A percentile compares a stretch with the other conserved stretches of the same genome.
These are phyloP conservation scores for Oophaga sylvatica DNA, from an alignment of 2,797 vertebrate species.

Conservation along the genomic window DNA sequence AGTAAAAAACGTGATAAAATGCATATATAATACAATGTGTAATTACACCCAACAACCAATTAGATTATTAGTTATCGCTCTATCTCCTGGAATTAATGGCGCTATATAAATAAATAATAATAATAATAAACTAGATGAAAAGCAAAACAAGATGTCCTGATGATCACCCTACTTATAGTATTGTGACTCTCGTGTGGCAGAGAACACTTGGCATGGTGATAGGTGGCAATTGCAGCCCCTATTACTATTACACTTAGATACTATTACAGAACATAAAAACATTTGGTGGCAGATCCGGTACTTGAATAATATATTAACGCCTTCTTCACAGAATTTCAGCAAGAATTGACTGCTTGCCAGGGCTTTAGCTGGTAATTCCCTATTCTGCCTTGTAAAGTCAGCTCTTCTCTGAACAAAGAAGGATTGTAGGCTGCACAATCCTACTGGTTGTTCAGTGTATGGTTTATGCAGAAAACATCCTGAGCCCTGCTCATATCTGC, in stretches of 20 bases:
- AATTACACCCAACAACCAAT: not conserved
- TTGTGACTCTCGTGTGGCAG: not conserved
- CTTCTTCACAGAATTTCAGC: conserved; percentile 5
- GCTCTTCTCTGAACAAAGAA: not conserved
- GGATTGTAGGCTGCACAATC: conserved; percentile 9
- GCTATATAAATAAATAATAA: too few species aligned
- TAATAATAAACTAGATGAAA: not conserved
- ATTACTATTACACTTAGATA: not conserved
- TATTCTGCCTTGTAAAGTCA: not conserved
- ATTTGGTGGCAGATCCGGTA: not conserved
- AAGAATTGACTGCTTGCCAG: not conserved
- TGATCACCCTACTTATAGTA: not conserved
- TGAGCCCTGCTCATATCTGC: conserved; percentile 13
- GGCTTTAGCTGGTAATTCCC: conserved; percentile 23
- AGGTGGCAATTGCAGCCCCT: not conserved
- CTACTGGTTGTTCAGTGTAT: not conserved
- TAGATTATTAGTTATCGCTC: not conserved
- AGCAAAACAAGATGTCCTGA: not conserved
- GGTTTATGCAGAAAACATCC: not conserved
- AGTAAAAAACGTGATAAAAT: not conserved
- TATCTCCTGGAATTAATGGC: too few species aligned
- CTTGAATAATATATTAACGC: not conserved
- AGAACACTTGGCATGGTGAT: not conserved
- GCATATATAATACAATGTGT: not conserved
- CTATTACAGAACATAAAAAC: not conserved